Percentiles rank a stretch among this genome's conserved stretches.
These are phyloP conservation scores for Mixornis gularis DNA, from an alignment of 2,113 vertebrate species.

Conservation along the genomic window DNA sequence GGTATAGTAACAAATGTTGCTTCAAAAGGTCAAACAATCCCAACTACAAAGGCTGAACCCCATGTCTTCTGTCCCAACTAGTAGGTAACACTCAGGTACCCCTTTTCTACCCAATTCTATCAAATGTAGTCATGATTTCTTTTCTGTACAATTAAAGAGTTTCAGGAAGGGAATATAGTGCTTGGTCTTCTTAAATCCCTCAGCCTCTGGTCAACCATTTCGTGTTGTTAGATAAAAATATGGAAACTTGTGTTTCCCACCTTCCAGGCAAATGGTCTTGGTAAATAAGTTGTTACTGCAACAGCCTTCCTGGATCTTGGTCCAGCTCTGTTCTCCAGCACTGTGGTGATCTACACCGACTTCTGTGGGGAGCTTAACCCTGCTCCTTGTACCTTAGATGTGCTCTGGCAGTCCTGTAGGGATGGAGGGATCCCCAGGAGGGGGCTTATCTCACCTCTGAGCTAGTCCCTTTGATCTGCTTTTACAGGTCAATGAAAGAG, in stretches of 20 bases:
- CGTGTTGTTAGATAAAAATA: not conserved
- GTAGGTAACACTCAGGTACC: not conserved
- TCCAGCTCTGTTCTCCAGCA: not conserved
- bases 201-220: not conserved
- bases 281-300: not conserved
- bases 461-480: not conserved
- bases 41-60: not conserved
- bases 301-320: not conserved
- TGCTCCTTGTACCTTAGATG: accelerated
- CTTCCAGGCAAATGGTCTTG: not conserved
- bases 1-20: not conserved
- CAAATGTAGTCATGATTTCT: not conserved
- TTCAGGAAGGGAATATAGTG: not conserved
- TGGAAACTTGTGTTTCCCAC: not conserved
- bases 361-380: not conserved
- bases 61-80: not conserved
- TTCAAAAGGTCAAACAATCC: not conserved
- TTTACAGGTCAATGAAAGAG: not conserved
- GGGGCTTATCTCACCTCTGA: not conserved
- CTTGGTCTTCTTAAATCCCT: not conserved
- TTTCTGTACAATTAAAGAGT: not conserved
- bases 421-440: not conserved
- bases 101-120: not conserved
- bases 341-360: accelerated
- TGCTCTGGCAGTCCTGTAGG: not conserved